A percentile compares a stretch with the other conserved stretches of the same genome.
Evolutionary conservation across 2,797 vertebrate genomes (phyloP).

Genomic region (Sciurus carolinensis): DNA sequence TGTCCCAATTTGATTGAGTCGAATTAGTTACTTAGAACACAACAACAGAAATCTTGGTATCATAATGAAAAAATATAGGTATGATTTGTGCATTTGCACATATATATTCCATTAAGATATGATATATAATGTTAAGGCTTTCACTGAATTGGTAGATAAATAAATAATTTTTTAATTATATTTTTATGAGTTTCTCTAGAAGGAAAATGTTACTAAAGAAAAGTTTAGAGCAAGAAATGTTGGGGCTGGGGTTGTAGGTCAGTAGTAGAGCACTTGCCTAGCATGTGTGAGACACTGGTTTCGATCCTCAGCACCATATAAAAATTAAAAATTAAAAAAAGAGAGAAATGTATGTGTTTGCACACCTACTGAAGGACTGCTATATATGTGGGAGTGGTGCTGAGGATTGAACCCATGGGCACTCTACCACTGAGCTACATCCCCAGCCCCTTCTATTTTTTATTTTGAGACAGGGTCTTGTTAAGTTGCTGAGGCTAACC

Average conservation of each 20-base stretch:
- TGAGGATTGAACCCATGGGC: no score
- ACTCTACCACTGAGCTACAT: no score
- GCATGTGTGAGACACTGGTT: no score
- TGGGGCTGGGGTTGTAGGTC: no score
- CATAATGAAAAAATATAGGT: not conserved
- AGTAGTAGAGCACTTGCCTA: no score
- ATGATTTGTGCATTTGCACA: not conserved
- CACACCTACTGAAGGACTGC: no score
- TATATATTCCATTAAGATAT: not conserved
- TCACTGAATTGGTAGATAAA: not conserved
- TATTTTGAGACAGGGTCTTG: no score
- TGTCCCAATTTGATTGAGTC: not conserved
- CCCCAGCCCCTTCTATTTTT: no score
- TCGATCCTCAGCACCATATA: no score
- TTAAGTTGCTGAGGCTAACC: no score
- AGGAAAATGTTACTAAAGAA: not conserved
- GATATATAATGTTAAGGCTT: not conserved
- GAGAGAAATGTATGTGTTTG: not conserved
- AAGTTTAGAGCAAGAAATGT: conserved; percentile 3
- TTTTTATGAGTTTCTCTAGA: not conserved
- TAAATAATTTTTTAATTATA: conserved; percentile 18
- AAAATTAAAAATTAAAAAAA: no score
- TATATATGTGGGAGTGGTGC: no score
- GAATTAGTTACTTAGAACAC: not conserved
- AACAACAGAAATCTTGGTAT: not conserved